Evolutionary conservation across 2,888 invertebrate species (phyloP).

Genomic region (Acanthosepion lycidas): DNA sequence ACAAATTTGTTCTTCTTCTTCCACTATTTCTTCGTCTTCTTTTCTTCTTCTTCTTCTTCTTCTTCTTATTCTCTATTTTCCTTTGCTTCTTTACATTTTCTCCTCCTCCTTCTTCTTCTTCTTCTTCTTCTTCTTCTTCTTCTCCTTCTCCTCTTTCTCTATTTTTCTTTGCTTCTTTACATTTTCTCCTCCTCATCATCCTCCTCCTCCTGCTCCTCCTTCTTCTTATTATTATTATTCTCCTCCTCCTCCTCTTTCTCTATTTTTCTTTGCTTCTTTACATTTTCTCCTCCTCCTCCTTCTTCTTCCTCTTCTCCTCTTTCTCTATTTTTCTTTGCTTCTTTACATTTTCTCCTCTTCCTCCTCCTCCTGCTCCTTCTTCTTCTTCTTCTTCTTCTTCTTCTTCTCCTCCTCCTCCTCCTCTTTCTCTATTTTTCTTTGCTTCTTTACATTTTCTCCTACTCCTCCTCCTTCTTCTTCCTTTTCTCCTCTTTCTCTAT

Average conservation of each 20-base stretch:
- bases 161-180: neutral
- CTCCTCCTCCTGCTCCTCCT: neutral
- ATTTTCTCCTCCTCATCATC: too few species aligned
- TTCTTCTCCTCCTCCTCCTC: neutral
- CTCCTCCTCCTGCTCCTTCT: neutral
- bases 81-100: neutral
- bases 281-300: neutral
- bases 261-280: neutral
- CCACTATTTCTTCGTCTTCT: too few species aligned
- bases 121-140: too few species aligned
- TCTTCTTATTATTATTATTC: rapidly evolving
- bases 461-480: too few species aligned
- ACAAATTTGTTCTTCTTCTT: too few species aligned
- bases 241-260: neutral
- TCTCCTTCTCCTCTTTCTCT: neutral
- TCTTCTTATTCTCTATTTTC: too few species aligned
- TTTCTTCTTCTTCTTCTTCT: too few species aligned
- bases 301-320: neutral
- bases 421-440: neutral
- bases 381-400: neutral
- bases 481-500: too few species aligned
- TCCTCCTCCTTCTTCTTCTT: neutral
- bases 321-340: neutral
- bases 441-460: neutral
- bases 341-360: neutral